Conservation (phyloP, 2,113 vertebrate genomes). For the Chloebia gouldiae region DNA sequence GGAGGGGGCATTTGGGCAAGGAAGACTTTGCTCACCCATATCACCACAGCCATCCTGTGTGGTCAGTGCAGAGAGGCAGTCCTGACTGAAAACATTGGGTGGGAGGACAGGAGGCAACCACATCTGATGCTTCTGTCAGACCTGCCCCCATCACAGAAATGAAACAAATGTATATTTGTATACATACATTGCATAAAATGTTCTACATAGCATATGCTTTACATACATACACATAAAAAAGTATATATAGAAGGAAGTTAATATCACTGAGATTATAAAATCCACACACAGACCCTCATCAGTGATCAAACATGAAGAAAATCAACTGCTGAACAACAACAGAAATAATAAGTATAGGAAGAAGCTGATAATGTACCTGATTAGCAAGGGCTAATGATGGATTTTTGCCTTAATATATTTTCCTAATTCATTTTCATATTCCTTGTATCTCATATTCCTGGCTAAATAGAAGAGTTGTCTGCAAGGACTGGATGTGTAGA, state of each 20-base stretch:
- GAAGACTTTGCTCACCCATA: background rate
- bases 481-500: background rate
- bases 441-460: background rate
- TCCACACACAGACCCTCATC: background rate
- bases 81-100: background rate
- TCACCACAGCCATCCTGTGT: background rate
- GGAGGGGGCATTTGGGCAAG: background rate
- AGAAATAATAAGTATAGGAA: background rate
- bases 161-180: background rate
- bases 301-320: background rate
- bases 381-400: background rate
- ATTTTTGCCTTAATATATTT: background rate
- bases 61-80: background rate
- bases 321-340: background rate
- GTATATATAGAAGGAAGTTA: background rate
- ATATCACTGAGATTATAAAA: background rate
- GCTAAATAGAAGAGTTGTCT: background rate
- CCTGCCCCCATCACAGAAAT: background rate
- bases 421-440: background rate
- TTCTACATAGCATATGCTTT: background rate
- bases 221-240: background rate
- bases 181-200: background rate
- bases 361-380: background rate
- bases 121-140: background rate
- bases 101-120: background rate